Evolutionary conservation across 2,888 invertebrate genomes (phyloP), one percentile per base, ranked within the genome.

Genomic region (Pollenia griseotomentosa): DNA sequence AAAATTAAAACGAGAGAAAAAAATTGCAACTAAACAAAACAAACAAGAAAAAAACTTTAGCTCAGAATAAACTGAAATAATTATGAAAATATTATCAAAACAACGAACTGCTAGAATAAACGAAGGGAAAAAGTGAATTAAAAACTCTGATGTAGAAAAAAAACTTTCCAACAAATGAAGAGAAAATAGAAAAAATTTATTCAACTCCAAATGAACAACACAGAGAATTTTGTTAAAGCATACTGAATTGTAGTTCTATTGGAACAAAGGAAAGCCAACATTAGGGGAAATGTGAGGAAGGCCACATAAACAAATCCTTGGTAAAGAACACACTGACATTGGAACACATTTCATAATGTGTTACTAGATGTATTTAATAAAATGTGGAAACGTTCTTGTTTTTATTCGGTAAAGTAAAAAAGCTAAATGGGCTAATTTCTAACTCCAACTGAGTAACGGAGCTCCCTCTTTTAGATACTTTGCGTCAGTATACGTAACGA

Each of bases 61-160:
- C 33, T 33, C 33, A 63, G 44, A 71, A 55, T 65, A 77, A 81
- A 85, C 70, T 80, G 70, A 75, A 85, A 80, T 85, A 85, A 85
- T 85, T 85, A 85, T 65, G 66, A 81, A 85, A 85, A 80, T 57
- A 65, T 80, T 85, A 79, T 79, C 12, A 80, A 53, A 80, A 71
- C 59, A 70, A 77, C 53, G 48, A 78, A 77, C 66, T 61, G 53
- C 53, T 46, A 55, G 46, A 53, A 53, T 42, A 59, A 75, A 42
- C 11, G 51, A 33, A 63, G 46, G 42, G 53, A 44, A 75, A 75
- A 73, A 77, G 44, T 77, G 65, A 80, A 71, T 55, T 61, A 68
- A 78, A 66, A 46, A 48, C 40, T 68, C n/a, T 40, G 16, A 48
- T 55, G 2, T 14, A 40, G 23, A 61, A 73, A n/a, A 40, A 33